A percentile compares a stretch with the other conserved stretches of the same genome.
Evolutionary conservation across 2,888 invertebrate genomes (phyloP).

Genomic region (Napeogenes inachia): DNA sequence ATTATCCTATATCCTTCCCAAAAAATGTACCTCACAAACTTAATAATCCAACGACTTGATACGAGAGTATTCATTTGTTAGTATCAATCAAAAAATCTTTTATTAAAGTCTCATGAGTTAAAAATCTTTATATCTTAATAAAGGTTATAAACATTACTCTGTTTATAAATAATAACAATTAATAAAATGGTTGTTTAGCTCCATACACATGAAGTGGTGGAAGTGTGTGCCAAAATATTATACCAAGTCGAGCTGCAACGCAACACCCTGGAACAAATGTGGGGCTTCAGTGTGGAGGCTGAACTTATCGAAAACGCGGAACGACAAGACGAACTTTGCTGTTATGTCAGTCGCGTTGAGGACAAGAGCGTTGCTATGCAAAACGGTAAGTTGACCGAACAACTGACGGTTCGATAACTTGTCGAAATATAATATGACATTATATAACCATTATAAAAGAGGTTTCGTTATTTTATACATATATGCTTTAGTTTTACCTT

Average conservation of each 20-base stretch:
- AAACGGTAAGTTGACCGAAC: slow-evolving; percentile 81
- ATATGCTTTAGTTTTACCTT: no score
- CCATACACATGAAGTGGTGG: slow-evolving; percentile 95
- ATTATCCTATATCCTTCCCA: neutral
- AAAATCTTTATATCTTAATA: neutral
- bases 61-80: neutral
- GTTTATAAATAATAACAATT: neutral
- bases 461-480: no score
- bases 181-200: slow-evolving; percentile 70
- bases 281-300: slow-evolving; percentile 98
- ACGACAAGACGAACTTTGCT: slow-evolving; percentile 96
- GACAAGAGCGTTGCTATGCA: slow-evolving; percentile 97
- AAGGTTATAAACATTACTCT: neutral
- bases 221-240: slow-evolving; percentile 97
- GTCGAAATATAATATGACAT: no score
- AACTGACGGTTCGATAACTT: no score
- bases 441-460: no score
- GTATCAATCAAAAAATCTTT: no score
- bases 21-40: neutral
- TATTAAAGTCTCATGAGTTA: no score
- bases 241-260: slow-evolving; percentile 97
- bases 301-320: slow-evolving; percentile 97
- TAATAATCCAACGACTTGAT: neutral
- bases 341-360: slow-evolving; percentile 97
- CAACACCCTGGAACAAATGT: slow-evolving; percentile 94